Conservation (phyloP, 1,140 invertebrate genomes). For the Drosophila pseudoobscura region DNA sequence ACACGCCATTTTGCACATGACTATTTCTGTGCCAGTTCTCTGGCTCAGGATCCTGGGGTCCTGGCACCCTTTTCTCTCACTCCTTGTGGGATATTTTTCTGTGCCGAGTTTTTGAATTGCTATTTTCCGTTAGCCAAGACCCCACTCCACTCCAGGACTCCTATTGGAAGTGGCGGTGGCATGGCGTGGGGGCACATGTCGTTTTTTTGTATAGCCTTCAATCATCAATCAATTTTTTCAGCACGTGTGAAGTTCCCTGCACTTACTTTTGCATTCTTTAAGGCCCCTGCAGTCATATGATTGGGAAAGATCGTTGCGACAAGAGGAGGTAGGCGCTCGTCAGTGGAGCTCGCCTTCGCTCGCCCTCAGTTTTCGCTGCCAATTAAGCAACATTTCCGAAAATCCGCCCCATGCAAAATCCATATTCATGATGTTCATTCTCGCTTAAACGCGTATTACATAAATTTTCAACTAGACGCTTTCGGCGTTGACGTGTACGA, state of each 20-base stretch:
- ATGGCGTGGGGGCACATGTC: constrained; percentile 23
- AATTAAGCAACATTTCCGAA: constrained; percentile 70
- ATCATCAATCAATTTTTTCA: constrained; percentile 74
- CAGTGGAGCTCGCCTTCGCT: neutral
- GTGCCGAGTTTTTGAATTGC: constrained; percentile 55
- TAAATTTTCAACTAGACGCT: constrained; percentile 71
- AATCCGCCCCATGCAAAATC: neutral
- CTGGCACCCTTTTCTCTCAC: no score
- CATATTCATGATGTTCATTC: no score
- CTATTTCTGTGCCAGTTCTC: constrained; percentile 60
- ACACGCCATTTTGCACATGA: constrained; percentile 68
- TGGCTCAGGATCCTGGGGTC: neutral
- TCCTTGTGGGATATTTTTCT: no score
- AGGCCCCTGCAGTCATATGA: constrained; percentile 53
- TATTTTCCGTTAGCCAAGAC: constrained; percentile 41
- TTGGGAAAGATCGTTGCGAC: no score
- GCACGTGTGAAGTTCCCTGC: constrained; percentile 52
- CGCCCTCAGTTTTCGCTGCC: constrained; percentile 61
- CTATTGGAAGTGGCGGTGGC: neutral
- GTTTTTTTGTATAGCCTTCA: constrained; percentile 60
- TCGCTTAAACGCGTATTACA: constrained; percentile 45
- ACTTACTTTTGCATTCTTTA: constrained; percentile 14
- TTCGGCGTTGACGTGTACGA: constrained; percentile 21
- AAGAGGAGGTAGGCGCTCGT: no score
- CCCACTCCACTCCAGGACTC: no score